Evolutionary conservation across 1,140 invertebrate genomes (phyloP).

Genomic region (Trachelipus rathkii): DNA sequence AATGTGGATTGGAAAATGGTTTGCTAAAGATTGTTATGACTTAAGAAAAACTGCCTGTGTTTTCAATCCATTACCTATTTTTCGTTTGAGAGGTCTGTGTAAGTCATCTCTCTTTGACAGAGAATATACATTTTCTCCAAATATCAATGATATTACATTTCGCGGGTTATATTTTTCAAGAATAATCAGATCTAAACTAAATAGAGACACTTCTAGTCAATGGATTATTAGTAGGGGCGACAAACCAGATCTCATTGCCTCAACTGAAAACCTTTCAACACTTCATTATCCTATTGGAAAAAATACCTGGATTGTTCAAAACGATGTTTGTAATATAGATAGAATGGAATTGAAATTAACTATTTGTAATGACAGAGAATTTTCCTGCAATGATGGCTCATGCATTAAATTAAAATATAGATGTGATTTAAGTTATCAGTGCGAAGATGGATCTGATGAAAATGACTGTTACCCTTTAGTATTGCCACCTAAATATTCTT

Average conservation of each 20-base stretch:
- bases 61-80: not conserved
- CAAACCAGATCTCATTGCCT: conserved; percentile 17
- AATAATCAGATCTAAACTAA: not conserved
- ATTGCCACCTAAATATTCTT: conserved; percentile 10
- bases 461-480: conserved; percentile 52
- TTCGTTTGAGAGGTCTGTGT: conserved; percentile 31
- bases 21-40: conserved; percentile 16
- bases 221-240: conserved; percentile 25
- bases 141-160: conserved; percentile 1
- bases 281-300: conserved; percentile 25
- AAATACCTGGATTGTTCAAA: conserved; percentile 20
- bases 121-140: conserved; percentile 1
- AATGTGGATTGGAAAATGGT: conserved; percentile 27
- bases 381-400: conserved; percentile 51
- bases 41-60: conserved; percentile 19
- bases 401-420: conserved; percentile 51
- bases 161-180: conserved; percentile 24
- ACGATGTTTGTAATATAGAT: conserved; percentile 23
- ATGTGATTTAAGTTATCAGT: conserved; percentile 64
- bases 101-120: conserved; percentile 31
- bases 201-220: not conserved
- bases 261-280: conserved; percentile 13
- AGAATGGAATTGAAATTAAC: conserved; percentile 25
- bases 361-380: conserved; percentile 44
- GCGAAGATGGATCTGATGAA: conserved; percentile 69